Percentiles rank a stretch among this genome's conserved stretches.
These are phyloP conservation scores for Junco hyemalis DNA, from an alignment of 2,113 vertebrate species.

Conservation along the genomic window DNA sequence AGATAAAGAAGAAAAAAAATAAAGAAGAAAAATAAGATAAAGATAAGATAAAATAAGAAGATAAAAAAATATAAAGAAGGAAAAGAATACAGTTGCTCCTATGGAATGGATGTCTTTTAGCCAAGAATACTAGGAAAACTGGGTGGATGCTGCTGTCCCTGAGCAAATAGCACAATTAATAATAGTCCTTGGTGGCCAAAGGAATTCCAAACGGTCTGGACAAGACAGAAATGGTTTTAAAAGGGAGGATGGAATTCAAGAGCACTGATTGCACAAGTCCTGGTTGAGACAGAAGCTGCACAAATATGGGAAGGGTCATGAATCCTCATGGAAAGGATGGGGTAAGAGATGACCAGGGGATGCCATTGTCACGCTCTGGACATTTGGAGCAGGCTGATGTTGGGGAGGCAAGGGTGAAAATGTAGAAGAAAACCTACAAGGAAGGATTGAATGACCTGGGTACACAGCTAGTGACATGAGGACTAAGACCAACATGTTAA, in stretches of 20 bases:
- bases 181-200: background rate
- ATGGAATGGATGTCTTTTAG: background rate
- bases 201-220: background rate
- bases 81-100: background rate
- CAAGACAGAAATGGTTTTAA: background rate
- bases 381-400: background rate
- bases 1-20: background rate
- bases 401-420: background rate
- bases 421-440: background rate
- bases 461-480: background rate
- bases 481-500: fast-evolving
- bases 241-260: background rate
- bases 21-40: too few relatives aligned
- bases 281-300: background rate
- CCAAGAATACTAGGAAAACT: background rate
- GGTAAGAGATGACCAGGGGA: background rate
- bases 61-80: too few relatives aligned
- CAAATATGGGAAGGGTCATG: background rate
- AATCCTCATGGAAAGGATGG: fast-evolving
- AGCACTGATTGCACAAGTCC: background rate
- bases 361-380: fast-evolving
- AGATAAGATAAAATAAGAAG: too few relatives aligned
- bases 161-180: background rate
- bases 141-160: background rate
- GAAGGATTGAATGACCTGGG: background rate